Base-by-base conservation (phyloP, 2,797 vertebrate genomes). In the Rhadinocentrus ornatus region DNA sequence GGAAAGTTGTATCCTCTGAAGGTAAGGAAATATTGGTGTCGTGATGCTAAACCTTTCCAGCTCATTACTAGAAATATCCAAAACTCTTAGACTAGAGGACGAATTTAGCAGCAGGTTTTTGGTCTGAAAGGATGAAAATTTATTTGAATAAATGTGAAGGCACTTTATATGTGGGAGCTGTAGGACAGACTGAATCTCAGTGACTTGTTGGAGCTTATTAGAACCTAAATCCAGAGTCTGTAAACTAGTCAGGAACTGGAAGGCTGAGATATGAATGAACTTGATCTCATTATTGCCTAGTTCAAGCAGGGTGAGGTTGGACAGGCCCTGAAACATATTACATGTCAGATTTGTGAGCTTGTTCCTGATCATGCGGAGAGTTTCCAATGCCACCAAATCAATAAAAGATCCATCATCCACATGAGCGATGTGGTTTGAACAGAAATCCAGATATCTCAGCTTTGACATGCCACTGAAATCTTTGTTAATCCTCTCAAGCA, bases 41-140 rank as follows among this genome's bases (percentile, higher is more conserved):
- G 63, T 71, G 39, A 83, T 78, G 0, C 77, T 73, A 31, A 83
- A 78, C 6, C 1, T 78, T 24, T 34, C n/a, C 27, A 73, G 10
- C 0, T 54, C 0, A 13, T 22, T 9, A 3, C 1, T 0, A 31
- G 46, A 24, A 37, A 75, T 18, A 50, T 34, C 15, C 2, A 78
- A 63, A 27, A 13, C 0, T 55, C 39, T 46, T 2, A 83, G 39
- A 52, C 26, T 13, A 6, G 84, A 78, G 20, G 76, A 32, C 3
- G 2, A 1, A 4, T 73, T 81, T 0, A 69, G 11, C 0, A 0
- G 62, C 39, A 85, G 55, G 3, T 83, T 72, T 27, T 70, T 65
- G 5, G 75, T 63, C 10, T 81, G 8, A 32, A 86, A 81, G 0
- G 53, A 78, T 2, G 7, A 1, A 15, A 76, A 71, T 0, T 0